Base-by-base conservation (phyloP, 2,888 invertebrate genomes). In the Pristionchus entomophagus region DNA sequence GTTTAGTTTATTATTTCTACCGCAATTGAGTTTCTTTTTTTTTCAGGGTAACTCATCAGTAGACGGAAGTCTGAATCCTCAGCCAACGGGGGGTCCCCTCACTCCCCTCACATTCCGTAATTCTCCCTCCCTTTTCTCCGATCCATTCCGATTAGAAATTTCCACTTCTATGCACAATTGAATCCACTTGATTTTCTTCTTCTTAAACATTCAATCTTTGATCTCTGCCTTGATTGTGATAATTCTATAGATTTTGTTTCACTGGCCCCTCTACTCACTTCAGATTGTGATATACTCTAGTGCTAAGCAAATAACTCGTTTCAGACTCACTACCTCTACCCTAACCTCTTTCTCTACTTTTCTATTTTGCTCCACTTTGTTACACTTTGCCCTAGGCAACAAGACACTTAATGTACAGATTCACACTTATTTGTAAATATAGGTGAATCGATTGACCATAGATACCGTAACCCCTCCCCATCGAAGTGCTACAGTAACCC, bases 121-220 rank as follows among this genome's bases (percentile, higher is more conserved):
- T 84, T 91, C 90, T 32, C 92, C 92, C 14, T 91, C 91, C 14
- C 86, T 92, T 6, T 92, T 92, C 84, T 91, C 90, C 69, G 92
- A 92, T 87, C 89, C 91, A 26, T 92, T 91, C 86, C 92, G 91
- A 87, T 78, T 92, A 80, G 92, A 92, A 86, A 89, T 90, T 86
- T 73, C 88, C 83, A 84, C 88, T 1, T 88, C 88, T 14, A 87
- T 87, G 59, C 87, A 88, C 53, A 98, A 97, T 80, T 80, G 51
- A 80, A 32, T 32, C 19, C 41, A 22, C 17, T 41, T 73, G 41
- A n/a, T n/a, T n/a, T n/a, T 73, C 73, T 17, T 41, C 45, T 19
- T 26, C 12, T 41, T 41, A 14, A 5, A 38, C 32, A 12, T 59
- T 82, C 38, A 59, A 82, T 82, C 59, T 59, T 59, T 82, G 82